Evolutionary conservation across 2,888 invertebrate genomes (phyloP).

Genomic region (Cancer borealis): DNA sequence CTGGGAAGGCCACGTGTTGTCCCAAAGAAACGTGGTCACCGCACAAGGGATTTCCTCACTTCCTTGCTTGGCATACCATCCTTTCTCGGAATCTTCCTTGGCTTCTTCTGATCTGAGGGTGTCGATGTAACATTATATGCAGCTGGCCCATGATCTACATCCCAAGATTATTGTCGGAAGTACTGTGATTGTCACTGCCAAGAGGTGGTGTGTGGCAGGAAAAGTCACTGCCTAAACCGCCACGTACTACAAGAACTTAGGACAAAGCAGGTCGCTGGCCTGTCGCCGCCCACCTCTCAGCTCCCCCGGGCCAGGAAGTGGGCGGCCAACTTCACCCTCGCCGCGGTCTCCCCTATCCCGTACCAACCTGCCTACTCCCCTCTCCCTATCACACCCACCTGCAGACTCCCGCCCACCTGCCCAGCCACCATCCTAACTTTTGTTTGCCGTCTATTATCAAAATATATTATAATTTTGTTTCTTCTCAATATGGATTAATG

Average conservation of each 20-base stretch:
- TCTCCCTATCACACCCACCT: slow-evolving; percentile 5
- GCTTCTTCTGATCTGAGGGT: neutral
- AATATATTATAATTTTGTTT: neutral
- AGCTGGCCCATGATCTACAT: neutral
- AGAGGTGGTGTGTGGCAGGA: neutral
- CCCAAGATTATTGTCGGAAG: neutral
- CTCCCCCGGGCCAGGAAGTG: slow-evolving; percentile 72
- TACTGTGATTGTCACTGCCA: neutral
- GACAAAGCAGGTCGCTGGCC: slow-evolving; percentile 68
- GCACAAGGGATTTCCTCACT: slow-evolving; percentile 62
- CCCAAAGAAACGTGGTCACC: slow-evolving; percentile 61
- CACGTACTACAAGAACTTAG: slow-evolving; percentile 46
- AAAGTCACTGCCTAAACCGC: slow-evolving; percentile 46
- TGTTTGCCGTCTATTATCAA: slow-evolving; percentile 32
- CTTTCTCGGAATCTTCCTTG: neutral
- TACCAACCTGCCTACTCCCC: neutral
- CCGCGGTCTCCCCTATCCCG: neutral
- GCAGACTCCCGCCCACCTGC: slow-evolving; percentile 30
- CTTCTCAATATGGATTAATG: neutral
- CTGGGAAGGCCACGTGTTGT: slow-evolving; percentile 64
- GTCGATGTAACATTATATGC: neutral
- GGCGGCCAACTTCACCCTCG: slow-evolving; percentile 55
- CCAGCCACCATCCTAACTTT: neutral
- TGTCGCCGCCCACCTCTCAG: slow-evolving; percentile 52
- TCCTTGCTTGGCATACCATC: neutral